Evolutionary conservation across 2,797 vertebrate species (phyloP), one percentile per base, ranked within the genome.

Genomic region (Alauda arvensis): DNA sequence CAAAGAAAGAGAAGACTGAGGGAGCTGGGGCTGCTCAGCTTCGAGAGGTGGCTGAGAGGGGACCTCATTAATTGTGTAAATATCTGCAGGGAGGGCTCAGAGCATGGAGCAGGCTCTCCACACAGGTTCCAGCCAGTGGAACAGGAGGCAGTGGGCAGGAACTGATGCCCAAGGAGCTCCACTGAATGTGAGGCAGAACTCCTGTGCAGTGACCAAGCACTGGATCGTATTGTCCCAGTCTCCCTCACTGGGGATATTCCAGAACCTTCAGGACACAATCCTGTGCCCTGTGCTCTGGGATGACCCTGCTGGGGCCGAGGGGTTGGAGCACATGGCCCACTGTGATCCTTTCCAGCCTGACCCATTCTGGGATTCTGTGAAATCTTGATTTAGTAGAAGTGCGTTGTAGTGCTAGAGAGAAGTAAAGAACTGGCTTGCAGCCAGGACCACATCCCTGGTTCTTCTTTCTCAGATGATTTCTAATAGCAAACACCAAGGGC

Each of bases 111-210:
- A 4, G 25, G 51, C 20, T 52, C 15, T 6, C 8, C 43, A 18
- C 20, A 1, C 24, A 9, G 68, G 16, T 37, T 29, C 28, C 56
- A 20, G 8, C 40, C 25, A 2, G 0, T 1, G 33, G 24, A n/a
- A 14, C n/a, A 29, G 21, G 39, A 62, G 51, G 39, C 31, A 24
- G 7, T 0, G 0, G 34, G 68, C 33, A 56, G 39, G 59, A 71
- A 5, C 18, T 52, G 39, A 3, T 69, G 33, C 39, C 11, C 63
- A 31, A 57, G 26, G 31, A 24, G 25, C 23, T 46, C 57, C 25
- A 40, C 21, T 69, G 37, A 56, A 18, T 8, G 3, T 7, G n/a
- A 16, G 56, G 15, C 46, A 43, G n/a, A 33, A 5, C 3, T 39
- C 29, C 25, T 31, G 37, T 56, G n/a, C 31, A 20, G 10, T 56